These are phyloP conservation scores for Eulemur coronatus DNA, from an alignment of 2,797 vertebrate species.

Conservation along the genomic window DNA sequence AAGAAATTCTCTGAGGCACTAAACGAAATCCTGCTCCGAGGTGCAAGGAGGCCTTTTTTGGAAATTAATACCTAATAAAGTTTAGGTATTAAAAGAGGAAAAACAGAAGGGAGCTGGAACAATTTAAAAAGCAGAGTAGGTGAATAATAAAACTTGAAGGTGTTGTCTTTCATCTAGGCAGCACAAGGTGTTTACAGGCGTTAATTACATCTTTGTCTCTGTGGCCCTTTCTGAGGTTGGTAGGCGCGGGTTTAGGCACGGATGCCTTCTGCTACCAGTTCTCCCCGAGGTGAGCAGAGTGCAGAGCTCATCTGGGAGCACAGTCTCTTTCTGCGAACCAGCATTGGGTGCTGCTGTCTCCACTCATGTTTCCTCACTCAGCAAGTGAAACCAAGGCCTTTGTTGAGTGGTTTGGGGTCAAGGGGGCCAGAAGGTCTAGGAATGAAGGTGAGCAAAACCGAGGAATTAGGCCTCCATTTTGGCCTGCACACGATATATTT, in stretches of 20 bases:
- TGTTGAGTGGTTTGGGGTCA: neutral
- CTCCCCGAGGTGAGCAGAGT: neutral
- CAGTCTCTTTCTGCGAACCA: neutral
- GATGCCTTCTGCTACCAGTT: neutral
- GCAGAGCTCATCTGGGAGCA: neutral
- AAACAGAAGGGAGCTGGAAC: constrained; percentile 27
- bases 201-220: neutral
- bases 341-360: neutral
- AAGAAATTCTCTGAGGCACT: constrained; percentile 24
- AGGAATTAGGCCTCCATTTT: neutral
- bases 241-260: neutral
- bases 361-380: neutral
- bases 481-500: neutral
- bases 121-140: constrained; percentile 46
- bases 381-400: neutral
- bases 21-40: constrained; percentile 57
- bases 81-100: constrained; percentile 50
- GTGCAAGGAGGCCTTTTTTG: constrained; percentile 55
- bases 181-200: neutral
- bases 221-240: neutral
- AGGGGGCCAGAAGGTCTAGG: neutral
- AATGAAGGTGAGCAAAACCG: neutral
- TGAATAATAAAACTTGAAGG: constrained; percentile 51
- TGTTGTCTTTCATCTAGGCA: constrained; percentile 49
- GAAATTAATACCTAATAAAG: constrained; percentile 68